Base-by-base conservation (phyloP, 2,797 vertebrate genomes). In the Coregonus ussuriensis region DNA sequence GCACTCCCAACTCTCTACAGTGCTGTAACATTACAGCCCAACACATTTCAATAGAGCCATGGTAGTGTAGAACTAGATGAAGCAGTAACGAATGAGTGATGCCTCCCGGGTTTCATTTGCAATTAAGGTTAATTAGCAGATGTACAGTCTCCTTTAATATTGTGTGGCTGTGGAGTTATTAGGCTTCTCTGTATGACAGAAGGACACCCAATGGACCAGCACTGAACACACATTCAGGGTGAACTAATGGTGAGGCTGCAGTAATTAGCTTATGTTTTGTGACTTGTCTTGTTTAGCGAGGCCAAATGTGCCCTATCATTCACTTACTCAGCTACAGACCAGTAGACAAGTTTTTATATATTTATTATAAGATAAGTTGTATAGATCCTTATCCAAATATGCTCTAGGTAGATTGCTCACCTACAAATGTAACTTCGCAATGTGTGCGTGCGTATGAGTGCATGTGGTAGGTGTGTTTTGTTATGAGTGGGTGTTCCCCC, bases 91-190 rank as follows among this genome's bases (percentile, higher is more conserved):
- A 89, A 85, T 84, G 66, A 89, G 87, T 82, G 80, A 84, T 86
- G 71, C 86, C 85, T 84, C 85, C 80, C 81, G 85, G 87, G 86
- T 86, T 90, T 90, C 73, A 86, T 86, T 86, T 75, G 84, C 81
- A 89, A 87, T 90, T 87, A 87, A 82, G 83, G 81, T 87, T 89
- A 91, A 92, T 91, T 88, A 84, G 82, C 84, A 90, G 84, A 87
- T 77, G 74, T 74, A 83, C 70, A 83, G 83, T 85, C 25, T 37
- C 76, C 70, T 87, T 84, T 88, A 86, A 84, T 91, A 80, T 84
- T 83, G 74, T 37, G 56, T 76, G 67, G 77, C 75, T 81, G 81
- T 80, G 78, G 81, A 83, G 70, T 88, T 87, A 85, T 84, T 79
- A 83, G 77, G 67, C 75, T 25, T 63, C 21, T 78, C 11, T 29